These are phyloP conservation scores for Muraenolepis orangiensis DNA, from an alignment of 2,797 vertebrate genomes.

Conservation along the genomic window DNA sequence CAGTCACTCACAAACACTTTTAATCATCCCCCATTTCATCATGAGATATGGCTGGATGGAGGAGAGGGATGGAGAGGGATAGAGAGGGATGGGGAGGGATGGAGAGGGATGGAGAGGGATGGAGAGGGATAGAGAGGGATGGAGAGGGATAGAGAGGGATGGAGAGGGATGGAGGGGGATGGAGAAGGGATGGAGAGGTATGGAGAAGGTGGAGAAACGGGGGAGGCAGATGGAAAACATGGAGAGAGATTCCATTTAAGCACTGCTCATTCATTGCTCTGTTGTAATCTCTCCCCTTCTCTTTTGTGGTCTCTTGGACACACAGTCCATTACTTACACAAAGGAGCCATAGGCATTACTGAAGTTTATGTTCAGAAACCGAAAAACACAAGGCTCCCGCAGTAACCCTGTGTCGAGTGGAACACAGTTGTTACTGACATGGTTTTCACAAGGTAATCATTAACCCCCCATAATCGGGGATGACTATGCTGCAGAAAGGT, in stretches of 20 bases:
- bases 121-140: too few relatives aligned
- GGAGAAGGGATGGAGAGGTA: too few relatives aligned
- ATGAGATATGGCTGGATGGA: conserved; percentile 36
- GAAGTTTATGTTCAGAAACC: conserved; percentile 30
- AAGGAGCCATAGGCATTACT: conserved; percentile 51
- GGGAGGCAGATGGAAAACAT: conserved; percentile 21
- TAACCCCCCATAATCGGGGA: too few relatives aligned
- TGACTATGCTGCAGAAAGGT: too few relatives aligned
- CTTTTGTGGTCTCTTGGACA: conserved; percentile 37
- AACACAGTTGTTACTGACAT: too few relatives aligned
- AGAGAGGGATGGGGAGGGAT: conserved; percentile 36
- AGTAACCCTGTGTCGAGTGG: too few relatives aligned
- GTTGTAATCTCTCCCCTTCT: conserved; percentile 43
- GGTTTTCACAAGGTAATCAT: too few relatives aligned
- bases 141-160: conserved; percentile 35
- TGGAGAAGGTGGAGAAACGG: too few relatives aligned
- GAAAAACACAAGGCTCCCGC: too few relatives aligned
- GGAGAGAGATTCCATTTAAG: conserved; percentile 46
- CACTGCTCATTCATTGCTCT: conserved; percentile 42
- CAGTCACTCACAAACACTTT: conserved; percentile 43
- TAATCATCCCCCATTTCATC: conserved; percentile 59
- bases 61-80: conserved; percentile 38
- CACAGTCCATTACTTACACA: conserved; percentile 42
- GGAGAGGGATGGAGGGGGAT: too few relatives aligned
- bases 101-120: too few relatives aligned